phyloP scores from a whole-genome alignment of 1,140 invertebrate genomes.

The Drosophila prosaltans region DNA sequence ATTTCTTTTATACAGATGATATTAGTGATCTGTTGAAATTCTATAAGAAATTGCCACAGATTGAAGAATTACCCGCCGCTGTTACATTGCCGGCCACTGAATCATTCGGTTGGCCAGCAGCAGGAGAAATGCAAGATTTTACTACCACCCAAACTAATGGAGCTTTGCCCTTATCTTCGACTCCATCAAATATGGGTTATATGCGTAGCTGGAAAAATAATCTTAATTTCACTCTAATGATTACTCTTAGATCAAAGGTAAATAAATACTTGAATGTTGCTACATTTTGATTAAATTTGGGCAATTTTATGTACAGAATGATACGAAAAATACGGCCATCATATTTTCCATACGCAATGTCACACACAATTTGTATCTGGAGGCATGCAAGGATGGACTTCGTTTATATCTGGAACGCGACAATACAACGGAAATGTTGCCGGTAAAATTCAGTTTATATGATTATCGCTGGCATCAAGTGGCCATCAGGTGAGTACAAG shows the following conservation, averaged over 20 bases:
- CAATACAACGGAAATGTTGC: slow-evolving; percentile 82
- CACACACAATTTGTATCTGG: slow-evolving; percentile 82
- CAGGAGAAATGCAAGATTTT: slow-evolving; percentile 27
- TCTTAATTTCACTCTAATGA: slow-evolving; percentile 78
- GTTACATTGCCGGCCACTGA: slow-evolving; percentile 26
- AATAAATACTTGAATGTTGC: too few species aligned
- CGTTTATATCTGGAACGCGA: slow-evolving; percentile 80
- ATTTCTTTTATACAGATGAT: slow-evolving; percentile 56
- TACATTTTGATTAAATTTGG: too few species aligned
- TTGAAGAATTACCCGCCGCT: slow-evolving; percentile 38
- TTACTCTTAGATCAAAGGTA: slow-evolving; percentile 71
- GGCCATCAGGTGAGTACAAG: slow-evolving; percentile 74
- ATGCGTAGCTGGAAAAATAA: slow-evolving; percentile 73
- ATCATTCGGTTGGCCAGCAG: slow-evolving; percentile 29
- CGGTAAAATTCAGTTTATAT: slow-evolving; percentile 83
- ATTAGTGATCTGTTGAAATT: slow-evolving; percentile 80
- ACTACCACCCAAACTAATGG: slow-evolving; percentile 31
- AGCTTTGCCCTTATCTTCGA: slow-evolving; percentile 43
- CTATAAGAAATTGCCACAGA: slow-evolving; percentile 70
- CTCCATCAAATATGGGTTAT: slow-evolving; percentile 76
- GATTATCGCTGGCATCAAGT: slow-evolving; percentile 83
- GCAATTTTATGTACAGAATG: slow-evolving; percentile 50
- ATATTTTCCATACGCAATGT: slow-evolving; percentile 79
- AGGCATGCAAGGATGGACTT: slow-evolving; percentile 74
- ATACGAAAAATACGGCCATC: slow-evolving; percentile 69